Base-by-base conservation (phyloP, 2,888 invertebrate species). In the Plebejus argus region DNA sequence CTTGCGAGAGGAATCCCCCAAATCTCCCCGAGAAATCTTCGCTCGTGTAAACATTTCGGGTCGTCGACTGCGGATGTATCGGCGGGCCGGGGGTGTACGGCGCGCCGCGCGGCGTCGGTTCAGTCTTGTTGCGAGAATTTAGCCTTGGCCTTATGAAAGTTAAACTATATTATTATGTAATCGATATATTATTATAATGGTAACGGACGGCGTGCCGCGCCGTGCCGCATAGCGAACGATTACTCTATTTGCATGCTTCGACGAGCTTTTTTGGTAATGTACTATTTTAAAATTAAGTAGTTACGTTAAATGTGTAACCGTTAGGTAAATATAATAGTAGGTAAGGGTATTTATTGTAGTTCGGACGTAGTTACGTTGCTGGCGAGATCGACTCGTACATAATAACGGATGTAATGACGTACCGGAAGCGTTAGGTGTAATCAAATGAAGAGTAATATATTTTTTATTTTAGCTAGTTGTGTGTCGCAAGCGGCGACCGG, bases 121-220 rank as follows among this genome's bases (percentile, higher is more conserved):
- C 91, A 91, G 91, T 91, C 89, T 90, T 92, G 91, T 92, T 93
- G 93, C 93, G 93, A 93, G 93, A 94, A 94, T 94, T 94, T 93
- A 94, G 93, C 92, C 93, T 93, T 93, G 93, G 93, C 93, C 93
- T 94, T 94, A 94, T 94, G 93, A 94, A 89, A 94, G 91, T 93
- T 90, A 90, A 91, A 91, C 87, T 91, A 90, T 91, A 90, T 93
- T 74, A 53, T 74, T 53, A 53, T 74, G 88, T 93, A 93, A 93
- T 92, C 91, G 91, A 89, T 90, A 89, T 90, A 89, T 88, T 89
- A 86, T 86, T 84, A 66, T 66, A 88, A 87, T 86, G 83, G 81
- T 84, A 89, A 87, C 85, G 85, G 72, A 85, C 85, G 91, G 92
- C 88, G 91, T 85, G 87, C 83, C 84, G 89, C 90, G 91, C 91